Evolutionary conservation across 2,113 vertebrate genomes (phyloP).

Genomic region (Cololabis saira): DNA sequence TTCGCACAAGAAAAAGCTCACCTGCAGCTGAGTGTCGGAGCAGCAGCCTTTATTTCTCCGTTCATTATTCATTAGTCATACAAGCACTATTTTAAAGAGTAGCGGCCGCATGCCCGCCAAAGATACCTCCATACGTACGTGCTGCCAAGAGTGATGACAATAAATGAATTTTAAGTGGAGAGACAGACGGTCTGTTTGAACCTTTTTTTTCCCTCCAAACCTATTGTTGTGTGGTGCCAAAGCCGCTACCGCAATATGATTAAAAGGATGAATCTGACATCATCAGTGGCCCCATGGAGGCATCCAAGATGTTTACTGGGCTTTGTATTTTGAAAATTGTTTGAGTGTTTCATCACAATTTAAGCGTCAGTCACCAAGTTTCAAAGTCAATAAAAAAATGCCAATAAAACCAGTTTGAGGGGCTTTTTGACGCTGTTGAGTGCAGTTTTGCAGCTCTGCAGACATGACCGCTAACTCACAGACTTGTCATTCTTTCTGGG

Average conservation of each 20-base stretch:
- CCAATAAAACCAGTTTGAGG: too few relatives aligned
- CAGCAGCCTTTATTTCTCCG: slow-evolving; percentile 51
- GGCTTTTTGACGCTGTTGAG: background rate
- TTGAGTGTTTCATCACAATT: too few relatives aligned
- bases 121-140: slow-evolving; percentile 44
- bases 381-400: too few relatives aligned
- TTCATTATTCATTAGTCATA: slow-evolving; percentile 75
- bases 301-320: too few relatives aligned
- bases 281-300: too few relatives aligned
- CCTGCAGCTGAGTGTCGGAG: slow-evolving; percentile 56
- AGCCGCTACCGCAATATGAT: too few relatives aligned
- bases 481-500: slow-evolving; percentile 8
- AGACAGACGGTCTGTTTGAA: background rate
- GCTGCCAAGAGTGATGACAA: slow-evolving; percentile 46
- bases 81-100: slow-evolving; percentile 62
- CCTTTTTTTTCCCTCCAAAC: background rate
- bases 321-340: too few relatives aligned
- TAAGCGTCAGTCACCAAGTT: too few relatives aligned
- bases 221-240: background rate
- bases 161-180: slow-evolving; percentile 16
- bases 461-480: background rate
- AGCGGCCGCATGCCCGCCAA: slow-evolving; percentile 34
- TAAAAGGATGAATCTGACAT: too few relatives aligned
- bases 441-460: background rate
- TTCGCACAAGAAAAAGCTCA: slow-evolving; percentile 55